Conservation (phyloP, 2,797 vertebrate species). For the Gallinago nigripennis region DNA sequence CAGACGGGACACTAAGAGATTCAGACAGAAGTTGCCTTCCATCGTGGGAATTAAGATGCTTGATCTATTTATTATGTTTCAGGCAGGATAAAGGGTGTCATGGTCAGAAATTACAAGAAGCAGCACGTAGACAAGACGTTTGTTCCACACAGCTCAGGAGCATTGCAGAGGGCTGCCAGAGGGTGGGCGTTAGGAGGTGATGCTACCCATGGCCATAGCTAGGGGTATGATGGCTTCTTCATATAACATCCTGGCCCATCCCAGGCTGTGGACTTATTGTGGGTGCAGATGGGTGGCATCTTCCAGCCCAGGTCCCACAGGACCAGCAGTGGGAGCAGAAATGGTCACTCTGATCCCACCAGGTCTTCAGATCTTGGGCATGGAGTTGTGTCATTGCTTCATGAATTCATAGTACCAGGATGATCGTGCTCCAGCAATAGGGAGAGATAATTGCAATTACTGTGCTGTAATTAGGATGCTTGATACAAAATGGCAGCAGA, state of each 20-base stretch:
- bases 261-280: neutral
- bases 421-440: neutral
- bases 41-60: neutral
- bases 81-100: neutral
- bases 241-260: neutral
- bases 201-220: neutral
- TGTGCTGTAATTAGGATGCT: neutral
- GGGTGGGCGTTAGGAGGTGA: neutral
- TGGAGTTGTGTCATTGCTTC: neutral
- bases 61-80: neutral
- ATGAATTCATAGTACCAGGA: neutral
- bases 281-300: neutral
- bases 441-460: neutral
- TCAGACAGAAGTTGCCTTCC: neutral
- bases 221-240: neutral
- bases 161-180: neutral
- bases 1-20: neutral
- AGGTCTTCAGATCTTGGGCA: neutral
- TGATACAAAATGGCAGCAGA: constrained; percentile 11
- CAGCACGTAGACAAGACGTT: neutral
- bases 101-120: neutral
- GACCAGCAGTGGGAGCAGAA: neutral
- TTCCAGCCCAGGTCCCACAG: neutral
- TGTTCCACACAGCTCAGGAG: neutral
- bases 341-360: neutral